phyloP scores from a whole-genome alignment of 2,888 invertebrate species.

The Cantharis lateralis region DNA sequence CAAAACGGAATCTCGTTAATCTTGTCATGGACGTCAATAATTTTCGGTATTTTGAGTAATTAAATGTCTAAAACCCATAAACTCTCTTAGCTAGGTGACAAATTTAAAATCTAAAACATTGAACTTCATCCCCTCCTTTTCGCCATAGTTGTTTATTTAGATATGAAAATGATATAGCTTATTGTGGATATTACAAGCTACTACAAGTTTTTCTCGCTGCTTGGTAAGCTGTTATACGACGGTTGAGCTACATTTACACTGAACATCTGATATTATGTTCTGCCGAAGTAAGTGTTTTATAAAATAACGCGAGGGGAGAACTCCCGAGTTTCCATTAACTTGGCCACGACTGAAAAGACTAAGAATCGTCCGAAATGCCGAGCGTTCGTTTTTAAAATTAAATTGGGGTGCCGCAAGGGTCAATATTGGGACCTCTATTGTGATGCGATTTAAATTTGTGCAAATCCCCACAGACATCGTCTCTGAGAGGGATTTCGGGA shows the following conservation, averaged over 20 bases:
- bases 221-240: not conserved
- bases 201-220: too few relatives aligned
- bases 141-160: too few relatives aligned
- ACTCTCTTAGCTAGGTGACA: too few relatives aligned
- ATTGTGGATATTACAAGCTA: too few relatives aligned
- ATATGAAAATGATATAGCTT: too few relatives aligned
- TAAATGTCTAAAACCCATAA: too few relatives aligned
- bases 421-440: not conserved
- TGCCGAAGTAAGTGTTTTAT: not conserved
- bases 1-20: too few relatives aligned
- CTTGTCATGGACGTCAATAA: too few relatives aligned
- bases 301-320: not conserved
- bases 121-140: too few relatives aligned
- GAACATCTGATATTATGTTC: not conserved
- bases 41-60: too few relatives aligned
- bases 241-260: not conserved
- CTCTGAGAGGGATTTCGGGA: not conserved
- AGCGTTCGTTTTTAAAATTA: not conserved
- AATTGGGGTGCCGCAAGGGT: not conserved
- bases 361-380: not conserved
- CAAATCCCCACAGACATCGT: not conserved
- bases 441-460: not conserved
- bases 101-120: too few relatives aligned
- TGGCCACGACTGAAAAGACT: not conserved
- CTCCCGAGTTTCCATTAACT: not conserved